Evolutionary conservation across 2,888 invertebrate species (phyloP).

Genomic region (Nipponacmea schrenckii): DNA sequence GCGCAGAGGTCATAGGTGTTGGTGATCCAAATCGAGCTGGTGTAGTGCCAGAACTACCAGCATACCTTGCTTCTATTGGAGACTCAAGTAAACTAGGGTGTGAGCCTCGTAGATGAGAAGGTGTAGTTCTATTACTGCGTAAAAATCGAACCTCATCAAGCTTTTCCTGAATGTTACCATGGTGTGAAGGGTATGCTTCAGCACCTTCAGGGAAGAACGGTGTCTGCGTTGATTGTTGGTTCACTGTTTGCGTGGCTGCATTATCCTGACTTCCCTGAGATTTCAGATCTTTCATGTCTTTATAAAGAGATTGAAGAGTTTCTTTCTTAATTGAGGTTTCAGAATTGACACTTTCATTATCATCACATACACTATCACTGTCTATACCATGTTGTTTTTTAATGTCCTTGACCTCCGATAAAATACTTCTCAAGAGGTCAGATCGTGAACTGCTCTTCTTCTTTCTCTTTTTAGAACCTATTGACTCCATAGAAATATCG

Average conservation of each 20-base stretch:
- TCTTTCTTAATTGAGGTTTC: constrained; percentile 48
- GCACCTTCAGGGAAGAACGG: constrained; percentile 54
- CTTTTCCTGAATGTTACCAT: constrained; percentile 48
- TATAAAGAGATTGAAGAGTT: constrained; percentile 44
- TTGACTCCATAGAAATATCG: constrained; percentile 51
- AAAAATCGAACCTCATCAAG: constrained; percentile 51
- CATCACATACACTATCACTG: constrained; percentile 40
- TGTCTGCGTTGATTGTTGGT: constrained; percentile 56
- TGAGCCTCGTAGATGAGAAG: constrained; percentile 32
- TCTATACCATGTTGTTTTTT: constrained; percentile 53
- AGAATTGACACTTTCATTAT: constrained; percentile 43
- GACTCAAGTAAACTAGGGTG: constrained; percentile 32
- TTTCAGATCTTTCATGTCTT: constrained; percentile 47
- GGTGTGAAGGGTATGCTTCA: constrained; percentile 42
- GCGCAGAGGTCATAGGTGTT: constrained; percentile 13
- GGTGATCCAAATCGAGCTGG: constrained; percentile 44
- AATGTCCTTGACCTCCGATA: constrained; percentile 57
- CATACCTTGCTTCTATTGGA: constrained; percentile 29
- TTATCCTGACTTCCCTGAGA: constrained; percentile 47
- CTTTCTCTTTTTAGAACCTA: constrained; percentile 50
- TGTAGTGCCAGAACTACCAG: constrained; percentile 39
- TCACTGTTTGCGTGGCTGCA: constrained; percentile 48
- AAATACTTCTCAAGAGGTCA: constrained; percentile 50
- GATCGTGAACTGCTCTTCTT: constrained; percentile 45
- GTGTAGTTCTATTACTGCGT: constrained; percentile 34